Conservation (phyloP, 1,140 invertebrate species). For the Daktulosphaira vitifoliae region DNA sequence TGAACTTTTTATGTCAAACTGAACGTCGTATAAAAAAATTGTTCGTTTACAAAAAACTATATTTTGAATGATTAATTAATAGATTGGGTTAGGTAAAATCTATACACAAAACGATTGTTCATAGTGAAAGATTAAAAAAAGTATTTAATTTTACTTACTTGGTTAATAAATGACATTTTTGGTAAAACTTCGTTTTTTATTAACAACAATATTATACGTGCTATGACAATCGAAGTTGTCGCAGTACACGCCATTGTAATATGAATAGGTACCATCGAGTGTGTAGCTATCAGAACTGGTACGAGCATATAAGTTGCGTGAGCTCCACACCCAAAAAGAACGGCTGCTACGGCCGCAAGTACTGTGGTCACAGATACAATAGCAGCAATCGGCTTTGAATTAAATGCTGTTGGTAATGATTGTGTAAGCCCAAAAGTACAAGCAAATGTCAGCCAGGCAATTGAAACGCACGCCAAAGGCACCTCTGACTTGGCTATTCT, state of each 20-base stretch:
- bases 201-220: slow-evolving; percentile 50
- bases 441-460: slow-evolving; percentile 46
- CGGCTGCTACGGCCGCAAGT: slow-evolving; percentile 44
- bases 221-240: slow-evolving; percentile 50
- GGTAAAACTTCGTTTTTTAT: slow-evolving; percentile 42
- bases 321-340: slow-evolving; percentile 47
- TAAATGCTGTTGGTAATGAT: slow-evolving; percentile 45
- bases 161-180: slow-evolving; percentile 47
- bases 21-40: too few relatives aligned
- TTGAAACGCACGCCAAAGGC: slow-evolving; percentile 45
- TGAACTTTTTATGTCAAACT: too few relatives aligned
- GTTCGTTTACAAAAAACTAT: too few relatives aligned
- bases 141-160: too few relatives aligned
- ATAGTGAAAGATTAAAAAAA: too few relatives aligned
- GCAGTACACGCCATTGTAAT: slow-evolving; percentile 52
- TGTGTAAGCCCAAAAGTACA: slow-evolving; percentile 47
- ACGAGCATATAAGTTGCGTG: slow-evolving; percentile 56
- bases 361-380: slow-evolving; percentile 48
- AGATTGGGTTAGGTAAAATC: too few relatives aligned
- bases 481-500: slow-evolving; percentile 45
- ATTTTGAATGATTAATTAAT: too few relatives aligned
- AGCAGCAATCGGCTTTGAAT: slow-evolving; percentile 47
- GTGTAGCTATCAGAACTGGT: slow-evolving; percentile 56
- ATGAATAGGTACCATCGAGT: slow-evolving; percentile 62
- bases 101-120: too few relatives aligned